These are phyloP conservation scores for Ptychoptera albimana DNA, from an alignment of 2,888 invertebrate genomes.

Conservation along the genomic window DNA sequence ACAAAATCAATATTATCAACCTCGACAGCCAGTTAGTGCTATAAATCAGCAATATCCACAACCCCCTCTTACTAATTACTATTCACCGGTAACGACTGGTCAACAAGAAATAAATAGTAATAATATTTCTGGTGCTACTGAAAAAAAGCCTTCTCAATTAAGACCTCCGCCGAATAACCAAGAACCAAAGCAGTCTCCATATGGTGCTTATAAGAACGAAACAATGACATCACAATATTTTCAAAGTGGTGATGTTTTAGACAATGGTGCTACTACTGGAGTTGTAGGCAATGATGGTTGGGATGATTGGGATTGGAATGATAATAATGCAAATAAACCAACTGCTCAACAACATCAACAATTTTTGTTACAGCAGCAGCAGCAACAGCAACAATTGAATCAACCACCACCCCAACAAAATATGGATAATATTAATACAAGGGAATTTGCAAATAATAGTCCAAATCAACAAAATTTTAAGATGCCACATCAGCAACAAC, in stretches of 20 bases:
- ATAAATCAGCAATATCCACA: no score
- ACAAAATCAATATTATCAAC: conserved; percentile 7
- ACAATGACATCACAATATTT: conserved; percentile 8
- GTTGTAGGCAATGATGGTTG: conserved; percentile 7
- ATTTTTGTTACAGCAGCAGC: not conserved
- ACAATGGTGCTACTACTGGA: not conserved
- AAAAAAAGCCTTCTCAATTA: not conserved
- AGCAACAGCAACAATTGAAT: not conserved
- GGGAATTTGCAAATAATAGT: no score
- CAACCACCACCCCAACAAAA: not conserved
- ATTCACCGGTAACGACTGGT: not conserved
- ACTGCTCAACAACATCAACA: not conserved
- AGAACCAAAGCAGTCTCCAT: no score
- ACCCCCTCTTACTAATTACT: no score
- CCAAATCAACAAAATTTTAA: not conserved
- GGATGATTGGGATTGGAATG: conserved; percentile 6
- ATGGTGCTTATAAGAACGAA: not conserved
- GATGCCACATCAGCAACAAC: not conserved
- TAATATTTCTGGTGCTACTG: not conserved
- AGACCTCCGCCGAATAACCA: no score
- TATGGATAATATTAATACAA: not conserved
- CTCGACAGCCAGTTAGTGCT: not conserved
- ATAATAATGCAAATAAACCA: conserved; percentile 5
- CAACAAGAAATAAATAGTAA: not conserved
- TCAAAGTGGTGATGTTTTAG: not conserved